Percentiles rank a stretch among this genome's conserved stretches.
Conservation (phyloP, 1,140 invertebrate species). For the Drosophila albomicans region DNA sequence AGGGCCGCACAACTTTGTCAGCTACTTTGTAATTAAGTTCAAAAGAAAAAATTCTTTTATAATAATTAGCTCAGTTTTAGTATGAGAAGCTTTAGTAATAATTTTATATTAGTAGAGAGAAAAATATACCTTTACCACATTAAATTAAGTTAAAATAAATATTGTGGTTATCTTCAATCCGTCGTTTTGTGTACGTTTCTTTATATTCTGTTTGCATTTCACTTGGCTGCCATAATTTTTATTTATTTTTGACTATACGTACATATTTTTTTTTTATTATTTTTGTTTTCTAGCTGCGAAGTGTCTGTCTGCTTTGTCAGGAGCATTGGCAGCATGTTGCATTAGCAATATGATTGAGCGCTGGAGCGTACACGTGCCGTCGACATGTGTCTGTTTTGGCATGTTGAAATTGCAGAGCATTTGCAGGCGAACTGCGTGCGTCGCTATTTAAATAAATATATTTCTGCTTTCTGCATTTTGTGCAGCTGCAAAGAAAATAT, state of each 20-base stretch:
- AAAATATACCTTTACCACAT: too few species aligned
- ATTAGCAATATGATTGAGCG: conserved; percentile 74
- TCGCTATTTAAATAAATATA: conserved; percentile 80
- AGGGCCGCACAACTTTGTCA: not conserved
- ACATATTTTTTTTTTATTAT: conserved; percentile 8
- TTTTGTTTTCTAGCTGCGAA: conserved; percentile 9
- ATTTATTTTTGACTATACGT: conserved; percentile 13
- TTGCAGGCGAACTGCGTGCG: conserved; percentile 49
- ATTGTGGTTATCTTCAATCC: too few species aligned
- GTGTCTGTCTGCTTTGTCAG: conserved; percentile 14
- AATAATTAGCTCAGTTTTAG: too few species aligned
- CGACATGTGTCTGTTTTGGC: conserved; percentile 65
- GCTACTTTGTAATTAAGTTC: conserved; percentile 22
- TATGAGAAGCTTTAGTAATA: too few species aligned
- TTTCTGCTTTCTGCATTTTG: conserved; percentile 65
- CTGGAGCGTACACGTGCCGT: conserved; percentile 54
- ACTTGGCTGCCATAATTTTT: conserved; percentile 33
- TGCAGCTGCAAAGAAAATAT: conserved; percentile 52
- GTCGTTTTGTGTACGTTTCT: not conserved
- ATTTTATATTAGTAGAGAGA: too few species aligned
- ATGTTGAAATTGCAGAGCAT: conserved; percentile 59
- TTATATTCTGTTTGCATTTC: conserved; percentile 29
- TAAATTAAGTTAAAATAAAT: too few species aligned
- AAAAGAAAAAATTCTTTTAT: too few species aligned
- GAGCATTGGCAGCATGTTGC: conserved; percentile 36